A percentile compares a stretch with the other conserved stretches of the same genome.
phyloP scores from a whole-genome alignment of 2,113 vertebrate genomes.

The Larimichthys polyactis region DNA sequence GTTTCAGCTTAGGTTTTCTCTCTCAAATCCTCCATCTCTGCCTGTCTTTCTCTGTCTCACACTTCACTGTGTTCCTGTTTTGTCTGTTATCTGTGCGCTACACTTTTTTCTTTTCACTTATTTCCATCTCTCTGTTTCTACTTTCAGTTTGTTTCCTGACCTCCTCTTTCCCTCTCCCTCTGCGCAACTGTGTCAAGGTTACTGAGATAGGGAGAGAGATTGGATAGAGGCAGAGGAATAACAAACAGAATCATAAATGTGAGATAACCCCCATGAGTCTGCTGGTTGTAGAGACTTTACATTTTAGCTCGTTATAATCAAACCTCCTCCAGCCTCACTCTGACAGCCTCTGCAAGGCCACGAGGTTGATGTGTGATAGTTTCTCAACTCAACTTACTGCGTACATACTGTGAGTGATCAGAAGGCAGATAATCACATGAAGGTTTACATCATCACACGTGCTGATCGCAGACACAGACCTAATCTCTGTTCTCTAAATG shows the following conservation, averaged over 20 bases:
- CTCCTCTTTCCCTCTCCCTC: slow-evolving; percentile 22
- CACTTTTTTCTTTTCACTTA: slow-evolving; percentile 10
- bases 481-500: slow-evolving; percentile 26
- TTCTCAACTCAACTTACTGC: slow-evolving; percentile 18
- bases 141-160: slow-evolving; percentile 48
- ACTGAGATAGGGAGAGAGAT: slow-evolving; percentile 44
- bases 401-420: slow-evolving; percentile 54
- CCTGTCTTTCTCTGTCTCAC: slow-evolving; percentile 6
- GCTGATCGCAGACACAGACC: slow-evolving; percentile 43
- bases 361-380: neutral
- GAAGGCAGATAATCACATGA: slow-evolving; percentile 49
- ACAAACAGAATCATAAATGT: slow-evolving; percentile 74
- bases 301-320: slow-evolving; percentile 62
- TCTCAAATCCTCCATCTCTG: slow-evolving; percentile 4
- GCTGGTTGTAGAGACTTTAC: slow-evolving; percentile 46
- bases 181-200: slow-evolving; percentile 67
- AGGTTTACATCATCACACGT: slow-evolving; percentile 40
- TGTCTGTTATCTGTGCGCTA: slow-evolving; percentile 17
- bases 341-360: slow-evolving; percentile 47
- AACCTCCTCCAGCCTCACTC: slow-evolving; percentile 26
- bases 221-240: slow-evolving; percentile 49
- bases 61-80: slow-evolving; percentile 15
- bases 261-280: slow-evolving; percentile 51
- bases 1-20: neutral
- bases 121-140: slow-evolving; percentile 31